Evolutionary conservation across 2,113 vertebrate genomes (phyloP), one percentile per base, ranked within the genome.

Genomic region (Chloroceryle aenea): DNA sequence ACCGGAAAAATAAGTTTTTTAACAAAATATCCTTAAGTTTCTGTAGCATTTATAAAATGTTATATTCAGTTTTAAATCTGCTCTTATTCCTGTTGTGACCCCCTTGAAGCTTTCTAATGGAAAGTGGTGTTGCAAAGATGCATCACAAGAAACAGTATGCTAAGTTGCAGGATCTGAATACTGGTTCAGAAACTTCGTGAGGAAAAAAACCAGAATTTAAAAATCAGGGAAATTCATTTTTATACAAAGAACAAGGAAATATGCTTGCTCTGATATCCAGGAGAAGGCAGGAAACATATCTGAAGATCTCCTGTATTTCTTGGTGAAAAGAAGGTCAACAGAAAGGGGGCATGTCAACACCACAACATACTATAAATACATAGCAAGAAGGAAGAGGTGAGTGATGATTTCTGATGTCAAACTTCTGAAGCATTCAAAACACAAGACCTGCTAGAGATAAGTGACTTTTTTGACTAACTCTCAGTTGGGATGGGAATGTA

Each of bases 21-120:
- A n/a, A 63, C 36, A 7, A 87, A 79, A 81, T 69, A 55, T 48
- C 17, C 71, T 50, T 63, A 32, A 58, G 25, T 77, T 85, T 77
- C 55, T 71, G 7, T 32, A 47, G 6, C 59, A 29, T 6, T 40
- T 74, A 45, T 74, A 64, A 75, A 92, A 81, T 71, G 74, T 61
- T 72, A 47, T 4, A 56, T 71, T 62, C 14, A 29, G 6, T 77
- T 84, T 64, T 32, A 80, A 86, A 68, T 59, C 55, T 82, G 6
- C 6, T 3, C 0, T 53, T 45, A 23, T 34, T 85, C 4, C 0
- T 58, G 19, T 14, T 58, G 12, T 29, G 21, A 40, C 30, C 8
- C 11, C 15, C 45, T 48, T 48, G 14, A 75, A 87, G 9, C 2
- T 69, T 76, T 63, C 48, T 66, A 40, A 53, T 2, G n/a, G n/a